A percentile compares a stretch with the other conserved stretches of the same genome.
phyloP scores from a whole-genome alignment of 1,140 invertebrate species.

The Proales similis region DNA sequence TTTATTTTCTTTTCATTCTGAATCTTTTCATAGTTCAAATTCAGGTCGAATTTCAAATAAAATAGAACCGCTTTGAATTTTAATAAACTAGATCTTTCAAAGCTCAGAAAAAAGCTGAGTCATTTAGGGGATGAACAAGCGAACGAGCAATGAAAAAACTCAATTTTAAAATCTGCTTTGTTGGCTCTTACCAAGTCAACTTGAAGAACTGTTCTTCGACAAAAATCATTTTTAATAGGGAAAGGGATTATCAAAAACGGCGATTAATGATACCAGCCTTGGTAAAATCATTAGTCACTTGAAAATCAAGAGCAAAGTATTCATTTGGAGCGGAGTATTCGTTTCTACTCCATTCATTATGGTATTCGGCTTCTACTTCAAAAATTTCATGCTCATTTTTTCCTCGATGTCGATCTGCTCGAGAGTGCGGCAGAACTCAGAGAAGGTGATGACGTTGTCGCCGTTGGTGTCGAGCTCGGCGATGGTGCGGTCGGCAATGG shows the following conservation, averaged over 20 bases:
- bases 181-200: not conserved
- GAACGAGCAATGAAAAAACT: too few relatives aligned
- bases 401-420: constrained; percentile 36
- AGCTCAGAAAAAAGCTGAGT: too few relatives aligned
- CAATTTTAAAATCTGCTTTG: too few relatives aligned
- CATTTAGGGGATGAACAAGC: too few relatives aligned
- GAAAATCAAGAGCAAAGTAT: not conserved
- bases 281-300: not conserved
- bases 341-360: not conserved
- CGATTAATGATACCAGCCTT: not conserved
- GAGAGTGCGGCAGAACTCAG: constrained; percentile 31
- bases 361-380: too few relatives aligned
- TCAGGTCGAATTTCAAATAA: too few relatives aligned
- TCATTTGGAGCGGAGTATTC: not conserved
- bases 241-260: not conserved
- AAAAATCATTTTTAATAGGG: not conserved
- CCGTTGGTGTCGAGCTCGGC: not conserved
- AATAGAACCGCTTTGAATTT: too few relatives aligned
- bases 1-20: too few relatives aligned
- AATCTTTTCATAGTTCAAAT: too few relatives aligned
- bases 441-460: constrained; percentile 10
- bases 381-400: constrained; percentile 39
- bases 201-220: not conserved
- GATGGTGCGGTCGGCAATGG: constrained; percentile 31
- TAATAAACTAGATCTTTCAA: too few relatives aligned